Base-by-base conservation (phyloP, 1,140 invertebrate genomes). In the Lepidostoma basale region DNA sequence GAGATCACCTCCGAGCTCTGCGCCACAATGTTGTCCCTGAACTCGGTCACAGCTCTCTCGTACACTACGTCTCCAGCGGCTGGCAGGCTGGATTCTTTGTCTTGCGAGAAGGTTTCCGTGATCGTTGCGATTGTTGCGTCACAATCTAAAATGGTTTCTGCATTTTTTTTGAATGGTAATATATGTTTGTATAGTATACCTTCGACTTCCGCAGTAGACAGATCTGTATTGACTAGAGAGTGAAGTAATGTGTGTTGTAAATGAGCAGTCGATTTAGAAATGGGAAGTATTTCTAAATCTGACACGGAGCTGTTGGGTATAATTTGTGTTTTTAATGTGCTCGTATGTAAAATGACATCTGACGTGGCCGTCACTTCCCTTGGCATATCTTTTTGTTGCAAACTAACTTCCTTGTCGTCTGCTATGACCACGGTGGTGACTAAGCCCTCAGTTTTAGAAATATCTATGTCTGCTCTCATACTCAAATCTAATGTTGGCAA, bases 371-470 rank as follows among this genome's bases (percentile, higher is more conserved):
- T 77, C 23, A 75, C 73, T 65, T 79, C 75, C 58, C 74, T 58
- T 2, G 77, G 75, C 56, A 74, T 72, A 16, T 72, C 73, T 60
- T 78, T 74, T 23, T 75, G 26, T 36, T 67, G 70, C 5, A 85
- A 69, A 25, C 82, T 76, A 18, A 70, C 77, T 62, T 83, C 66
- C 40, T 74, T 76, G 4, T 76, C 73, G 54, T 81, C 76, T 30
- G 81, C 76, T 23, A 78, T 20, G 56, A 85, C 73, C 49, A 81
- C 81, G 70, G 81, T 85, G 0, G 81, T 77, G 2, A 86, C 85
- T 28, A 88, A 81, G 47, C 73, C 74, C 72, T 87, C 81, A 10
- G 81, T 74, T 69, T 80, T 76, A 62, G 87, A 78, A 39, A 86
- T 45, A 2, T 75, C 74, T 25, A 86, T 85, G 76, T 82, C 78